Evolutionary conservation across 64 coral and sea anemone species (phyloP).

Genomic region (Orbicella faveolata): DNA sequence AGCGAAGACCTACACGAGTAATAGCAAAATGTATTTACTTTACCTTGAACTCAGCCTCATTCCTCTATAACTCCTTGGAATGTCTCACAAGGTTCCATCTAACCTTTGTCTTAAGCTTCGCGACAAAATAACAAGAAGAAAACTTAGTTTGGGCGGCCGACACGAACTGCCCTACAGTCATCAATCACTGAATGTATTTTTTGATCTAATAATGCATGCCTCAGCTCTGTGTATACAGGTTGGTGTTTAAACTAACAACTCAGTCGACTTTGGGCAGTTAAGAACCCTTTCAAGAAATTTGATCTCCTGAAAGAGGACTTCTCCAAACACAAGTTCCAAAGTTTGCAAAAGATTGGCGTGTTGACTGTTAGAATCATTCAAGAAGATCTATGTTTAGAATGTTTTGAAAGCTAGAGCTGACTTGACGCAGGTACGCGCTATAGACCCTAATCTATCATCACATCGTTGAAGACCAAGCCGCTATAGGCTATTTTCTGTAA

Average conservation of each 20-base stretch:
- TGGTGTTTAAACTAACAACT: slow-evolving; percentile 88
- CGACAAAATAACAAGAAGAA: neutral
- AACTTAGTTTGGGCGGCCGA: neutral
- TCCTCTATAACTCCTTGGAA: neutral
- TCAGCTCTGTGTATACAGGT: slow-evolving; percentile 62
- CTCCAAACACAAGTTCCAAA: slow-evolving; percentile 90
- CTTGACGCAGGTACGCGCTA: neutral
- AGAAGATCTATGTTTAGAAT: slow-evolving; percentile 26
- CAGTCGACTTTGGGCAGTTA: slow-evolving; percentile 64
- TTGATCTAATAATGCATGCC: slow-evolving; percentile 22
- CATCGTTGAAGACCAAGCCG: neutral
- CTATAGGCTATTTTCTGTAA: slow-evolving; percentile 6
- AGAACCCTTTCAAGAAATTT: slow-evolving; percentile 92
- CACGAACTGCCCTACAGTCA: neutral
- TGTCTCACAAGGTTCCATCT: neutral
- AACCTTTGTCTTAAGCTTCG: neutral
- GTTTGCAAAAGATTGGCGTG: slow-evolving; percentile 85
- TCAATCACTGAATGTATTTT: slow-evolving; percentile 50
- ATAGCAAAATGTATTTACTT: neutral
- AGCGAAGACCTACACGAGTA: neutral
- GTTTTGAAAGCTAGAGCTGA: slow-evolving; percentile 29
- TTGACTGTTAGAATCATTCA: slow-evolving; percentile 52
- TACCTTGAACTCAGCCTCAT: neutral
- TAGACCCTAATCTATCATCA: slow-evolving; percentile 12
- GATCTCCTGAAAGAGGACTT: slow-evolving; percentile 77